Base-by-base conservation (phyloP, 2,113 vertebrate genomes). In the Leucosticte australis region DNA sequence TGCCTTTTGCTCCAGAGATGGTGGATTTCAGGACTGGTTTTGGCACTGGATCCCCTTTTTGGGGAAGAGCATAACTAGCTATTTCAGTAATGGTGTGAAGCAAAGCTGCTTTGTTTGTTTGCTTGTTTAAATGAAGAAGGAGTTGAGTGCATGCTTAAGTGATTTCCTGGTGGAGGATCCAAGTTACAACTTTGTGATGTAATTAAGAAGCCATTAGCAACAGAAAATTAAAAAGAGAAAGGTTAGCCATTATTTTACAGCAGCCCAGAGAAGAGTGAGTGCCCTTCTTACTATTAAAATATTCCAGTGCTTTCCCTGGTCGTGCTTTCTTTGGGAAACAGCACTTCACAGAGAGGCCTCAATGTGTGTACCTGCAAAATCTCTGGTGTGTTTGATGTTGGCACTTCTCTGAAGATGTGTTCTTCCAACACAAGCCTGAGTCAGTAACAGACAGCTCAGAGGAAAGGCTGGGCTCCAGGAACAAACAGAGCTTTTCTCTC, bases 321-420 rank as follows among this genome's bases (percentile, higher is more conserved):
- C 23, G 1, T 22, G 83, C 83, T 89, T 92, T 89, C 74, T 27
- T 30, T 65, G 68, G 87, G 71, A 96, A 91, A 63, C 3, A 82
- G 77, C 82, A 64, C 71, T 95, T 96, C 87, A 86, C 28, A 90
- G 73, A 41, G 44, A 56, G 68, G 31, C 77, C 95, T 94, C 77
- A 6, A 11, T 82, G 22, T 6, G 1, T 46, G 69, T 64, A 74
- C 92, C 93, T 95, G 88, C 77, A 90, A 95, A 93, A 89, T 87
- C 78, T 87, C 88, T 57, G 7, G 19, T 63, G 73, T 81, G 80
- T 95, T 93, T 97, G 95, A 95, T 93, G 90, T 76, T 93, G 83
- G 86, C 90, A 57, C 57, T 84, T 91, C 78, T 96, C 86, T 96
- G 94, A 95, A 96, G 90, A 89, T 76, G 49, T 89, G 73, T 92